Conservation (phyloP, 2,797 vertebrate genomes). For the Thamnophis elegans region DNA sequence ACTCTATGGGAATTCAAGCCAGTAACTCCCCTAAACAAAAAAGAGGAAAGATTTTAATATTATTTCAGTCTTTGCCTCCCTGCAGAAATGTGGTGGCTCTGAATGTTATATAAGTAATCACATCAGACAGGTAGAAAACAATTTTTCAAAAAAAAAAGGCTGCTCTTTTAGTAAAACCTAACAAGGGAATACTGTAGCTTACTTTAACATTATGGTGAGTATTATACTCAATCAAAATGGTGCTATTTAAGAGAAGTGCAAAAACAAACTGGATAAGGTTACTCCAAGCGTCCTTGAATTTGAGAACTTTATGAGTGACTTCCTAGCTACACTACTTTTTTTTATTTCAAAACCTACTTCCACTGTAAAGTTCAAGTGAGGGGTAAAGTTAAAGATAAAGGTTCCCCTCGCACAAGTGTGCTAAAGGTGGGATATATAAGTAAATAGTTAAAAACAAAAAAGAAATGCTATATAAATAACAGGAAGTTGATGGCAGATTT, state of each 20-base stretch:
- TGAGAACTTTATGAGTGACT: neutral
- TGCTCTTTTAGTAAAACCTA: neutral
- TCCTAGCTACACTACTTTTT: neutral
- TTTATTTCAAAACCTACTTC: neutral
- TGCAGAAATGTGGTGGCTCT: neutral
- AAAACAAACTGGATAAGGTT: neutral
- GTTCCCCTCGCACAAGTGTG: too few species aligned
- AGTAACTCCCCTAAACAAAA: neutral
- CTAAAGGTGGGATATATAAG: too few species aligned
- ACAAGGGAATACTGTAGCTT: neutral
- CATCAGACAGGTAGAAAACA: neutral
- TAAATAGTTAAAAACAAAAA: too few species aligned
- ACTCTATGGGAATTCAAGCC: neutral
- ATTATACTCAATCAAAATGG: neutral
- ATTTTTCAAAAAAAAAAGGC: neutral
- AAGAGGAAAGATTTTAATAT: neutral
- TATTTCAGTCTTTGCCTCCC: neutral
- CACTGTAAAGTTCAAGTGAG: too few species aligned
- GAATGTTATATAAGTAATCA: neutral
- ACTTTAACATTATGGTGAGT: neutral
- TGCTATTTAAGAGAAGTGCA: neutral
- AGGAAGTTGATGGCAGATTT: too few species aligned
- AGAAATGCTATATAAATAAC: too few species aligned
- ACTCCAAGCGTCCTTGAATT: neutral
- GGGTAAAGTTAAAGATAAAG: neutral